Conservation (phyloP, 1,140 invertebrate species). For the Saccostrea glomerata region DNA sequence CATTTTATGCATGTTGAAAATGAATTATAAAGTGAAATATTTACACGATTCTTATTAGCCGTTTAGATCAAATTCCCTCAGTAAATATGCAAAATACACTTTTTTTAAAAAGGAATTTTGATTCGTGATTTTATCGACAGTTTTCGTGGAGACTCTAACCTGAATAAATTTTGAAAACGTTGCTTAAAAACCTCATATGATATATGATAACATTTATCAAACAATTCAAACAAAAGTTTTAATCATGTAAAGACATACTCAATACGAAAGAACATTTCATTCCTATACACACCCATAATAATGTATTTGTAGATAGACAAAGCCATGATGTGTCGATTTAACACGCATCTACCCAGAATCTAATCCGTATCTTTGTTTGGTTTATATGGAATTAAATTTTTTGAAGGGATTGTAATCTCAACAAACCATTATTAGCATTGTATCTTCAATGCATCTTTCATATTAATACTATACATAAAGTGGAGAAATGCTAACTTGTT, state of each 20-base stretch:
- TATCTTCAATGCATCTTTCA: neutral
- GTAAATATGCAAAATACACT: too few relatives aligned
- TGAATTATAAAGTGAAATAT: too few relatives aligned
- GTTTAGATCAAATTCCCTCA: too few relatives aligned
- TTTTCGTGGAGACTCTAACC: too few relatives aligned
- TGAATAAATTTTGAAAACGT: too few relatives aligned
- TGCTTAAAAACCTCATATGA: too few relatives aligned
- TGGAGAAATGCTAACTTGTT: too few relatives aligned
- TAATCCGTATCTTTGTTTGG: neutral
- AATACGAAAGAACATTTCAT: neutral
- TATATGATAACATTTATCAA: too few relatives aligned
- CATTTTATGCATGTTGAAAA: neutral
- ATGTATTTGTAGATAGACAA: neutral
- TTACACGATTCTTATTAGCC: too few relatives aligned
- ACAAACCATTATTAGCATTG: neutral
- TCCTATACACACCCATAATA: neutral
- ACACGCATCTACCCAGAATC: neutral
- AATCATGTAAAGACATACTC: neutral
- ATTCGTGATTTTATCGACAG: too few relatives aligned
- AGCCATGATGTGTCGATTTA: neutral
- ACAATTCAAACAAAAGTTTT: neutral
- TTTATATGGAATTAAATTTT: neutral
- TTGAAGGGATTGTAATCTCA: neutral
- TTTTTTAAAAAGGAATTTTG: too few relatives aligned
- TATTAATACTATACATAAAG: too few relatives aligned